These are phyloP conservation scores for Brachionus angularis DNA, from an alignment of 1,140 invertebrate species.

Conservation along the genomic window DNA sequence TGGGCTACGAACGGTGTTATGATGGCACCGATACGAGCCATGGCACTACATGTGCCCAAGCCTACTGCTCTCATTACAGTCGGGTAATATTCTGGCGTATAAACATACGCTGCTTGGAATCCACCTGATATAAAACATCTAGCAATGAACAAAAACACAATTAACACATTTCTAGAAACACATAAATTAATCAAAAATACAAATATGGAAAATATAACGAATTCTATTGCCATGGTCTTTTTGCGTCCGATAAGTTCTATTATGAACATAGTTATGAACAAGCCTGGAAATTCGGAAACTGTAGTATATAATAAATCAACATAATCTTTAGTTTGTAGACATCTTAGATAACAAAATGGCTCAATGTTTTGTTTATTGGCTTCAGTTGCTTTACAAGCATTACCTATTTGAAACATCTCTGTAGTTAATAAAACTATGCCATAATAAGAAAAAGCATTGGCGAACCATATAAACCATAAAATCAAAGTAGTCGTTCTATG, in stretches of 20 bases:
- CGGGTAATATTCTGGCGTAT: slow-evolving; percentile 87
- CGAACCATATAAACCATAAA: slow-evolving; percentile 67
- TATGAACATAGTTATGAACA: slow-evolving; percentile 82
- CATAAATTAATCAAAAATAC: slow-evolving; percentile 74
- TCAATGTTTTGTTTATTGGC: slow-evolving; percentile 45
- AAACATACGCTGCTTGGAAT: slow-evolving; percentile 90
- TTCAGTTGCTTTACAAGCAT: slow-evolving; percentile 56
- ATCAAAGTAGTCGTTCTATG: slow-evolving; percentile 37
- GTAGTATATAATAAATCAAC: slow-evolving; percentile 90
- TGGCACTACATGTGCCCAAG: slow-evolving; percentile 79
- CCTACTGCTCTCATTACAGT: slow-evolving; percentile 80
- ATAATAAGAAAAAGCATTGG: slow-evolving; percentile 91
- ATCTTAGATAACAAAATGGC: slow-evolving; percentile 66
- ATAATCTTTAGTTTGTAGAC: slow-evolving; percentile 77
- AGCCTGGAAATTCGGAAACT: slow-evolving; percentile 87
- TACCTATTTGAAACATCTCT: slow-evolving; percentile 72
- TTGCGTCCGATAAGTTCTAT: slow-evolving; percentile 85
- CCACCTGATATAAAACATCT: slow-evolving; percentile 85
- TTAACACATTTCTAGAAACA: slow-evolving; percentile 62
- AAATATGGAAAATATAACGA: slow-evolving; percentile 76
- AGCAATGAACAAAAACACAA: slow-evolving; percentile 57
- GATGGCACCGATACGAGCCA: slow-evolving; percentile 85
- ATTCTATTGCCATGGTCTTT: slow-evolving; percentile 88
- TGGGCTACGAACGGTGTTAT: slow-evolving; percentile 86
- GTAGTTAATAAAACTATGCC: slow-evolving; percentile 90